Percentiles rank a stretch among this genome's conserved stretches.
phyloP scores from a whole-genome alignment of 1,140 invertebrate genomes.

The Paralvinella palmiformis region DNA sequence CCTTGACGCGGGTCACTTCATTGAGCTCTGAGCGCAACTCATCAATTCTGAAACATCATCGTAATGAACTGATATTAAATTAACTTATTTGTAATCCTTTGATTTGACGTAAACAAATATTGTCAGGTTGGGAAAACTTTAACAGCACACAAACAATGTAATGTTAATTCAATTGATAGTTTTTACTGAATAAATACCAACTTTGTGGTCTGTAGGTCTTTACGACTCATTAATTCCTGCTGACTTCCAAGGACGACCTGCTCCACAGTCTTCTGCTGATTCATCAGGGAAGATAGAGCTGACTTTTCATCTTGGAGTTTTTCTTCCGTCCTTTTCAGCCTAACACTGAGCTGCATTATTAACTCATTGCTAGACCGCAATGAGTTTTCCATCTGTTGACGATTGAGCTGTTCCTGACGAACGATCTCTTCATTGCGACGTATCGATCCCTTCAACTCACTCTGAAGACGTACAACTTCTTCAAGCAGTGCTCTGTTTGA shows the following conservation, averaged over 20 bases:
- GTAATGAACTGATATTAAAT: background rate
- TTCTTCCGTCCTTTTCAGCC: slow-evolving; percentile 44
- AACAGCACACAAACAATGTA: no score
- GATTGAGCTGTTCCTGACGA: slow-evolving; percentile 36
- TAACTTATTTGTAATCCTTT: no score
- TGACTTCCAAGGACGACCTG: slow-evolving; percentile 42
- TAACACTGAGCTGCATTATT: slow-evolving; percentile 35
- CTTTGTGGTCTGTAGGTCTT: slow-evolving; percentile 38
- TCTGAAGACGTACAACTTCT: slow-evolving; percentile 47
- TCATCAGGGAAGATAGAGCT: slow-evolving; percentile 37
- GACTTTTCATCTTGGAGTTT: slow-evolving; percentile 40
- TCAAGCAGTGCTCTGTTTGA: slow-evolving; percentile 47
- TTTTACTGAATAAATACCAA: slow-evolving; percentile 20
- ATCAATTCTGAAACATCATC: slow-evolving; percentile 21
- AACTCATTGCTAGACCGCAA: slow-evolving; percentile 40
- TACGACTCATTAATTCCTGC: slow-evolving; percentile 37
- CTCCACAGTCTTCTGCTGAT: slow-evolving; percentile 46
- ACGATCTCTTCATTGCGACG: slow-evolving; percentile 39
- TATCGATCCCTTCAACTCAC: slow-evolving; percentile 36
- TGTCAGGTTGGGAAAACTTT: no score
- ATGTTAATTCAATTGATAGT: background rate
- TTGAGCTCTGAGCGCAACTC: slow-evolving; percentile 34
- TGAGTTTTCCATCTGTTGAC: slow-evolving; percentile 40
- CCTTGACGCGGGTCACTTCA: slow-evolving; percentile 31
- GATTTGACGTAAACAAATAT: no score